These are phyloP conservation scores for Panzeria rudis DNA, from an alignment of 2,888 invertebrate genomes.

Conservation along the genomic window DNA sequence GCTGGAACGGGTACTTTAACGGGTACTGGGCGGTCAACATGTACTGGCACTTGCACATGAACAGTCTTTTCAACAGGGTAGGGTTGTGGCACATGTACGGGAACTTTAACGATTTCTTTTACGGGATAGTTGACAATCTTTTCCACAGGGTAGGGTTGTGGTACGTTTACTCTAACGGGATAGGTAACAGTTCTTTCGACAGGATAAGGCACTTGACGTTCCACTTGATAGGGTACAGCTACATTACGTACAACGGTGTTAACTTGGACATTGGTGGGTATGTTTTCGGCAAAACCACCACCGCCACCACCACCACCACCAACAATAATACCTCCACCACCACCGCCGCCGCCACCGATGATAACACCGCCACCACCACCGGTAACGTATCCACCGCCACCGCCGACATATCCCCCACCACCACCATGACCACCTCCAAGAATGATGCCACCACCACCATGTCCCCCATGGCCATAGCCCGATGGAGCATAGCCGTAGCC, in stretches of 20 bases:
- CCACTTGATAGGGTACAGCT: constrained; percentile 88
- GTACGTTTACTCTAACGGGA: constrained; percentile 87
- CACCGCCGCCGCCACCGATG: constrained; percentile 74
- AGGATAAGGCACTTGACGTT: constrained; percentile 88
- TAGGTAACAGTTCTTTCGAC: constrained; percentile 88
- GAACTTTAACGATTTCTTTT: constrained; percentile 88
- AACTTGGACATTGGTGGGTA: constrained; percentile 86
- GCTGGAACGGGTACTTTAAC: constrained; percentile 91
- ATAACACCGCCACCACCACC: constrained; percentile 76
- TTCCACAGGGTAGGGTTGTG: constrained; percentile 89
- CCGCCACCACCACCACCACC: constrained; percentile 74
- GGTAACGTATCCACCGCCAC: too few relatives aligned
- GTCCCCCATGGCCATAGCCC: constrained; percentile 71
- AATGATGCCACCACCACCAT: constrained; percentile 75
- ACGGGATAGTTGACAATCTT: constrained; percentile 84
- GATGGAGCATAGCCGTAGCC: constrained; percentile 85
- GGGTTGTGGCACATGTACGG: constrained; percentile 89
- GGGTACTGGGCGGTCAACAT: constrained; percentile 90
- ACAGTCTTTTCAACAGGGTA: constrained; percentile 92
- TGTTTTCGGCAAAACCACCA: constrained; percentile 76
- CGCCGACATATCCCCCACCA: constrained; percentile 84
- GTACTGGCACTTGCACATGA: constrained; percentile 87
- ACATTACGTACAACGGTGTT: constrained; percentile 89
- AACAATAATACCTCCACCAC: constrained; percentile 85
- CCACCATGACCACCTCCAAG: constrained; percentile 74